Evolutionary conservation across 2,113 vertebrate genomes (phyloP).

Genomic region (Montifringilla adamsi): DNA sequence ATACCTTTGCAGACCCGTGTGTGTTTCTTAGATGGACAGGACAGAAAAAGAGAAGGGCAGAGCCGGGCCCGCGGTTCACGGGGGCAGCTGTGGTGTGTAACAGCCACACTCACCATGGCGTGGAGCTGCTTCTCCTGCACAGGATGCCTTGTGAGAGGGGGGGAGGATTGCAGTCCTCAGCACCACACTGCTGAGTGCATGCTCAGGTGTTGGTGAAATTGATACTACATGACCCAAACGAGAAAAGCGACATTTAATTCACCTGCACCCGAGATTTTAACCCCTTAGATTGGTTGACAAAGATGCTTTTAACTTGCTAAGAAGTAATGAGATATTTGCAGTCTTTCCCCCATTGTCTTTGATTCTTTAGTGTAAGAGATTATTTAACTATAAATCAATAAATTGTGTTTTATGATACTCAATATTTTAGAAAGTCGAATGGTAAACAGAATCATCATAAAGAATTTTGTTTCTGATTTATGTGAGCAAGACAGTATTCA

Average conservation of each 20-base stretch:
- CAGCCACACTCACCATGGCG: background rate
- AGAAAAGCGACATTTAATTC: background rate
- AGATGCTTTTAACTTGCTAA: background rate
- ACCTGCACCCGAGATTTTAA: background rate
- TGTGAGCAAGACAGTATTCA: background rate
- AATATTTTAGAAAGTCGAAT: background rate
- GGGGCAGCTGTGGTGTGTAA: background rate
- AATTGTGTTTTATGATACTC: background rate
- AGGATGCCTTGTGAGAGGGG: accelerated
- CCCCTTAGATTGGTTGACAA: background rate
- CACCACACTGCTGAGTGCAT: background rate
- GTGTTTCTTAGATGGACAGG: background rate
- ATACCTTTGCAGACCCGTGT: background rate
- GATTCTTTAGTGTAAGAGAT: background rate
- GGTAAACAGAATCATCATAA: background rate
- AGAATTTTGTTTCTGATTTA: background rate
- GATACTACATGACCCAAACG: background rate
- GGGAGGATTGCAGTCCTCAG: background rate
- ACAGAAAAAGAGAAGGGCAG: background rate
- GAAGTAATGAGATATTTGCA: background rate
- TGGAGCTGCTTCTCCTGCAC: background rate
- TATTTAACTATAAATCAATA: background rate
- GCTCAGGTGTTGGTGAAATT: background rate
- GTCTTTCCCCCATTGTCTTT: background rate
- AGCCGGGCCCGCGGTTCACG: background rate